These are phyloP conservation scores for Omphaloscelis lunosa DNA, from an alignment of 2,888 invertebrate genomes.

Conservation along the genomic window DNA sequence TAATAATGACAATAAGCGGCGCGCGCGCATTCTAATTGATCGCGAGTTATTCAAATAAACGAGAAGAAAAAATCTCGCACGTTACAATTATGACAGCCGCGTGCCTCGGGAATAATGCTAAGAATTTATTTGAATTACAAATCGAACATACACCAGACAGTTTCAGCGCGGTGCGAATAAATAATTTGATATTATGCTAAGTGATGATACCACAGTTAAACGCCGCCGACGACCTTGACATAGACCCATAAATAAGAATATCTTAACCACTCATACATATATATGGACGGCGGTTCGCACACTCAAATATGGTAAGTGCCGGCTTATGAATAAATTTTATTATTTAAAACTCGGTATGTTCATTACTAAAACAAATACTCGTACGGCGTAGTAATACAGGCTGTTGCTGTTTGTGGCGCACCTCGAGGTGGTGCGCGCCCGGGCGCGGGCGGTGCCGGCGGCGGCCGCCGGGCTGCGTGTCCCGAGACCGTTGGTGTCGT, in stretches of 20 bases:
- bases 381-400: conserved; percentile 89
- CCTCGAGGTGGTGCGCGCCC: conserved; percentile 10
- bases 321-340: conserved; percentile 91
- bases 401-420: conserved; percentile 75
- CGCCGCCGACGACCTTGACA: conserved; percentile 87
- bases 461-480: background rate
- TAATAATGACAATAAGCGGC: conserved; percentile 65
- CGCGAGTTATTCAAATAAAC: conserved; percentile 73
- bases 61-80: conserved; percentile 80
- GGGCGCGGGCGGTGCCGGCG: background rate
- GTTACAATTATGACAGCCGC: conserved; percentile 84
- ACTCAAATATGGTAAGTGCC: conserved; percentile 90
- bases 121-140: conserved; percentile 90
- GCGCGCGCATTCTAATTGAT: conserved; percentile 76
- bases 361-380: conserved; percentile 91
- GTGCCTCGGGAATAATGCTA: conserved; percentile 80
- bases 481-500: background rate
- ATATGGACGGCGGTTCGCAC: conserved; percentile 89
- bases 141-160: conserved; percentile 86
- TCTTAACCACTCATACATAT: conserved; percentile 90
- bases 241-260: conserved; percentile 90
- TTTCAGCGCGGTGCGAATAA: conserved; percentile 89
- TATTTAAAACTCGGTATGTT: conserved; percentile 90
- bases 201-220: conserved; percentile 85
- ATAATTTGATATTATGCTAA: conserved; percentile 90